These are phyloP conservation scores for Oegoconia quadripuncta DNA, from an alignment of 2,888 invertebrate genomes.

Conservation along the genomic window DNA sequence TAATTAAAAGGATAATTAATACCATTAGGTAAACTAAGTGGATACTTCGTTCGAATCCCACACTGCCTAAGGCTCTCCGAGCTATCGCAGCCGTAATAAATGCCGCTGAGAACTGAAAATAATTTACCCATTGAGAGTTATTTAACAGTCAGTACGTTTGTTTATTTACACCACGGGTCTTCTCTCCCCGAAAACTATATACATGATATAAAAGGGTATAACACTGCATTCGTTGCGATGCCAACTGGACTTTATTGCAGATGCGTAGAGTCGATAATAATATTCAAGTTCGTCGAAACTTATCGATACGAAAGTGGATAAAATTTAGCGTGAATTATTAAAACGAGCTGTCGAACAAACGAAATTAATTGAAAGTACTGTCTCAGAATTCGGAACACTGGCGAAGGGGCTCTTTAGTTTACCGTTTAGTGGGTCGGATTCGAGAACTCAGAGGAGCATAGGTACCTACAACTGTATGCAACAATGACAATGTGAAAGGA, in stretches of 20 bases:
- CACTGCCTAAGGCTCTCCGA: constrained; percentile 23
- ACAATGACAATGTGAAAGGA: no score
- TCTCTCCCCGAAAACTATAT: constrained; percentile 36
- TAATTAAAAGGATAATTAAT: constrained; percentile 36
- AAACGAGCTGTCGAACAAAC: constrained; percentile 58
- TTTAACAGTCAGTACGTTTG: constrained; percentile 48
- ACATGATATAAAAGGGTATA: constrained; percentile 27
- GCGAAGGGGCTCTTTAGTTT: constrained; percentile 20
- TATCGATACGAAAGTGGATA: constrained; percentile 31
- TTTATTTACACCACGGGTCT: constrained; percentile 48
- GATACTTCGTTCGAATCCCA: constrained; percentile 32
- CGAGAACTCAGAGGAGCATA: background rate
- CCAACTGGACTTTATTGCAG: background rate
- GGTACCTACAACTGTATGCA: no score
- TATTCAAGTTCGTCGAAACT: constrained; percentile 25
- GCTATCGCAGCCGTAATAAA: constrained; percentile 30
- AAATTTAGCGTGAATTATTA: constrained; percentile 54
- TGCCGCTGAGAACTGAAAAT: constrained; percentile 39
- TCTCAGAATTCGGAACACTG: constrained; percentile 50
- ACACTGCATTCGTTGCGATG: constrained; percentile 16
- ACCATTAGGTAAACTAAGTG: constrained; percentile 35
- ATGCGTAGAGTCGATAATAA: constrained; percentile 30
- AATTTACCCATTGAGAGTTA: constrained; percentile 53
- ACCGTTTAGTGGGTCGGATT: background rate
- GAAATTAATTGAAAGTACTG: constrained; percentile 65